Evolutionary conservation across 2,797 vertebrate species (phyloP), one percentile per base, ranked within the genome.

Genomic region (Hirundo rustica): DNA sequence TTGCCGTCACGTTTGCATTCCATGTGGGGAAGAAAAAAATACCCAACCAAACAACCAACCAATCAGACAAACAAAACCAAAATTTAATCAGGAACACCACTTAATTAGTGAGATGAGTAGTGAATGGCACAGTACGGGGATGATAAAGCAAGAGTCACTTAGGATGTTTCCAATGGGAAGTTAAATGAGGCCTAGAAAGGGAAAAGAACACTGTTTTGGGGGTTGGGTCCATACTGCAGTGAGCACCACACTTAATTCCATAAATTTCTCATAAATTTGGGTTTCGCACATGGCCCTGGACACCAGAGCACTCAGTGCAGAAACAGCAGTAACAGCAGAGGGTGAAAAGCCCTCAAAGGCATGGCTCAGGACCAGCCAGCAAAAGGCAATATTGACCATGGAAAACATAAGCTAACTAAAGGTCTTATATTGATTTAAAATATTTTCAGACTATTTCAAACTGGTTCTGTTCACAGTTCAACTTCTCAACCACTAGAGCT

Each of bases 391-490:
- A 26, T 19, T 65, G 55, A 42, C 5, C 5, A 36, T 5, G 10
- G 21, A 70, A 91, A 92, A 30, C 5, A 23, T 40, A 85, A 45
- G 17, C 14, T 47, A 47, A 36, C 1, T 2, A 57, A 89, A 80
- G 27, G 30, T 16, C 42, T 71, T 29, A 18, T 16, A 20, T 51
- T 44, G 47, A 67, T 64, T 40, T 47, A 27, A 76, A 26, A 16
- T 32, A 36, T 81, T 87, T 79, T 57, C 50, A 55, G 48, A 55
- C 11, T 32, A 15, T 66, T 88, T 88, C 58, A 76, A 74, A 48
- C 9, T 2, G 0, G 15, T 73, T 92, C 57, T 13, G 15, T 42
- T 79, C 68, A 65, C 50, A 44, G 44, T 23, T 53, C 0, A 0
- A 50, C 25, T 73, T 90, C 26, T 48, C 30, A 67, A 36, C 27